Percentiles rank a stretch among this genome's conserved stretches.
Conservation (phyloP, 2,888 invertebrate genomes). For the Ptilodon capucinus region DNA sequence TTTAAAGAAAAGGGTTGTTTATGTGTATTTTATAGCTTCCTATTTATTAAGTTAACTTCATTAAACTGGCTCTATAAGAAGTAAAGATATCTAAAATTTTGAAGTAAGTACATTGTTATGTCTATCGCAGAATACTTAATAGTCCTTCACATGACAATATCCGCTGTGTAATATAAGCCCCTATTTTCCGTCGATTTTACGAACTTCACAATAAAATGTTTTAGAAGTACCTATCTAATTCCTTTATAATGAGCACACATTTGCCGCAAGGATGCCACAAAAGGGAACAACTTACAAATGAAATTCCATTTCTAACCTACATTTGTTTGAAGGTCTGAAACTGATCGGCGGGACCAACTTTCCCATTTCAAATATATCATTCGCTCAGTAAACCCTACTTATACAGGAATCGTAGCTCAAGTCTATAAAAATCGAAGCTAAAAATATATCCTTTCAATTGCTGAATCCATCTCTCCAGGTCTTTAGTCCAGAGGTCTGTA, state of each 20-base stretch:
- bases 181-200: no score
- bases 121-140: no score
- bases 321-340: not conserved
- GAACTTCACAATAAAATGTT: not conserved
- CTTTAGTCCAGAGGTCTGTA: constrained; percentile 7
- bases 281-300: not conserved
- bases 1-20: not conserved
- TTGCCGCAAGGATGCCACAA: not conserved
- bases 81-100: no score
- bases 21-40: no score
- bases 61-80: no score
- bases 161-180: no score
- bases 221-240: not conserved
- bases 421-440: constrained; percentile 7
- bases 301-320: not conserved
- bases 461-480: constrained; percentile 11
- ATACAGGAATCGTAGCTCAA: constrained; percentile 9
- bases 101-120: no score
- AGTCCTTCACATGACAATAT: no score
- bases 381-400: constrained; percentile 13
- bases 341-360: not conserved
- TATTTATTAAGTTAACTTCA: no score
- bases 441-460: constrained; percentile 24
- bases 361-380: constrained; percentile 10
- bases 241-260: not conserved